Evolutionary conservation across 2,797 vertebrate species (phyloP), one percentile per base, ranked within the genome.

Genomic region (Manis pentadactyla): DNA sequence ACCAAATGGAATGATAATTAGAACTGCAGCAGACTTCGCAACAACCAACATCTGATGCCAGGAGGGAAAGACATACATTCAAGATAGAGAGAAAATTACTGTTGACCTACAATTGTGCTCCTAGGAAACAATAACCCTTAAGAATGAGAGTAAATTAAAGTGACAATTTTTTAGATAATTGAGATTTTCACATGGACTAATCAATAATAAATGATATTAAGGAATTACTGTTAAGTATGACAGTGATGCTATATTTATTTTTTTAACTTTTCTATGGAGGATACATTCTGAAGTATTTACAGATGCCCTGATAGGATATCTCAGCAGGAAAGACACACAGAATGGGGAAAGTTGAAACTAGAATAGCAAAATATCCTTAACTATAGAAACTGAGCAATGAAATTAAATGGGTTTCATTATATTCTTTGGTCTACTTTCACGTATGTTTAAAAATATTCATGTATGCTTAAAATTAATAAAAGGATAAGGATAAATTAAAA

Each of bases 141-240:
- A 64, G 25, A 87, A 51, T 53, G 19, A 89, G 9, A 85, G 74
- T 69, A 90, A 86, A 89, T 81, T 61, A 23, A 84, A 84, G 81
- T 89, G 87, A 73, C 61, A 85, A 77, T 74, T 93, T 83, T 77
- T 81, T 31, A 81, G 59, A 85, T 68, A 81, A 95, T 15, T 3
- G 3, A 73, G 53, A 51, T 84, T 79, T 57, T 88, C 55, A 89
- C 51, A 86, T 37, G 15, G 34, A 92, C 29, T 81, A 29, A 46
- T 46, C 42, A 17, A 57, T 69, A 55, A 74, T 86, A 81, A 12
- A 61, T 51, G 6, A 83, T 23, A 77, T 59, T 82, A 83, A 84
- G 34, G 53, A 89, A 92, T 31, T 88, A 92, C 23, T 92, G 39
- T 64, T 92, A 89, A 34, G 64, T 55, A 57, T 68, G 34, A 71